Conservation (phyloP, 2,113 vertebrate species). For the Gallinago media region DNA sequence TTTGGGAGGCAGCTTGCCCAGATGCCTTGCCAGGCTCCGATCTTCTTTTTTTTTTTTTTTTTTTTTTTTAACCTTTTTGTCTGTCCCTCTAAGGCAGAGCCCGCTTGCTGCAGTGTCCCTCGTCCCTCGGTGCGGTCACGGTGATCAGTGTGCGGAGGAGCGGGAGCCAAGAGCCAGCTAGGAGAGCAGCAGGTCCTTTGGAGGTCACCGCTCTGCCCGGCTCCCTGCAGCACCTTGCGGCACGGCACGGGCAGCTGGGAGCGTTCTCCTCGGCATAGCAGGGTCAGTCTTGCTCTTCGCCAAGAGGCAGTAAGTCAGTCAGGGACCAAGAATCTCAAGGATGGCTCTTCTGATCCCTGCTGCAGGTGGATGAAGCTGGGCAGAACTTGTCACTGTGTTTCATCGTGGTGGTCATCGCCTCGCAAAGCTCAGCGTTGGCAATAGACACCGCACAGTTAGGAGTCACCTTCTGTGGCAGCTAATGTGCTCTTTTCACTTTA, state of each 20-base stretch:
- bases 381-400: fast-evolving
- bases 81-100: not conserved
- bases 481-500: fast-evolving
- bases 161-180: not conserved
- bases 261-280: fast-evolving
- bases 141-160: not conserved
- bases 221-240: not conserved
- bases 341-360: not conserved
- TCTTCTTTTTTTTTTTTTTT: not conserved
- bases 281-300: not conserved
- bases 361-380: not conserved
- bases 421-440: fast-evolving
- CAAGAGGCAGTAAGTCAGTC: fast-evolving
- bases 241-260: not conserved
- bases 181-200: not conserved
- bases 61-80: not conserved
- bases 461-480: not conserved
- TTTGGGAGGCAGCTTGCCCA: not conserved
- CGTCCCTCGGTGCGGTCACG: not conserved
- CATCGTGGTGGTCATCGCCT: fast-evolving
- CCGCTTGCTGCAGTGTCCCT: slow-evolving; percentile 4
- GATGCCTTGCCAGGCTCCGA: fast-evolving
- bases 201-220: not conserved
- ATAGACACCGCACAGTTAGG: fast-evolving
- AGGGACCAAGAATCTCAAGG: fast-evolving